Conservation (phyloP, 2,113 vertebrate genomes). For the Blennius ocellaris region DNA sequence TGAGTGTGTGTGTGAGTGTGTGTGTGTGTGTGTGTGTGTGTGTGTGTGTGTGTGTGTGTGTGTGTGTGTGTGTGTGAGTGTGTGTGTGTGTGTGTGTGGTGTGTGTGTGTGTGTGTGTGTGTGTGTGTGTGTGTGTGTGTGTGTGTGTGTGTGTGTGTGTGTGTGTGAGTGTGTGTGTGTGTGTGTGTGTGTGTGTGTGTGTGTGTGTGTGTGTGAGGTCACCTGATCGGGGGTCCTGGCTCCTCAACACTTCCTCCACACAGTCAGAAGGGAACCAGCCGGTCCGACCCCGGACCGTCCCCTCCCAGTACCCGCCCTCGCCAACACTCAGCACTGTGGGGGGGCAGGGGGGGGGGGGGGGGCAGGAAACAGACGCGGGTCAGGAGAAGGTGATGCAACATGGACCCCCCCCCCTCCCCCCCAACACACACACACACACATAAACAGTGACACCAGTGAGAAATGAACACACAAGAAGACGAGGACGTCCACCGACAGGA, state of each 20-base stretch:
- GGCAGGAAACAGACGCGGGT: slow-evolving; percentile 39
- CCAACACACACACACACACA: not conserved
- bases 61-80: too few relatives aligned
- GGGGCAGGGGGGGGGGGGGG: not conserved
- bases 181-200: slow-evolving; percentile 5
- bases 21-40: too few relatives aligned
- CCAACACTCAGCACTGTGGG: slow-evolving; percentile 90
- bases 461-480: slow-evolving; percentile 51
- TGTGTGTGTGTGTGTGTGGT: too few relatives aligned
- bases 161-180: too few relatives aligned
- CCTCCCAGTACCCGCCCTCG: slow-evolving; percentile 96
- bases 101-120: too few relatives aligned
- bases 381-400: slow-evolving; percentile 27
- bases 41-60: too few relatives aligned
- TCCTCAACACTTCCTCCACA: slow-evolving; percentile 91
- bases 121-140: too few relatives aligned
- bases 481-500: slow-evolving; percentile 37
- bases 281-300: slow-evolving; percentile 89
- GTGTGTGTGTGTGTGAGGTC: slow-evolving; percentile 9
- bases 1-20: too few relatives aligned
- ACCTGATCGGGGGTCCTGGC: slow-evolving; percentile 91
- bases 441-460: not conserved
- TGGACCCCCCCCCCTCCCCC: slow-evolving; percentile 17
- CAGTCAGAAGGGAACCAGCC: slow-evolving; percentile 96
- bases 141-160: too few relatives aligned